A percentile compares a stretch with the other conserved stretches of the same genome.
These are phyloP conservation scores for Nasua narica DNA, from an alignment of 2,797 vertebrate species.

Conservation along the genomic window DNA sequence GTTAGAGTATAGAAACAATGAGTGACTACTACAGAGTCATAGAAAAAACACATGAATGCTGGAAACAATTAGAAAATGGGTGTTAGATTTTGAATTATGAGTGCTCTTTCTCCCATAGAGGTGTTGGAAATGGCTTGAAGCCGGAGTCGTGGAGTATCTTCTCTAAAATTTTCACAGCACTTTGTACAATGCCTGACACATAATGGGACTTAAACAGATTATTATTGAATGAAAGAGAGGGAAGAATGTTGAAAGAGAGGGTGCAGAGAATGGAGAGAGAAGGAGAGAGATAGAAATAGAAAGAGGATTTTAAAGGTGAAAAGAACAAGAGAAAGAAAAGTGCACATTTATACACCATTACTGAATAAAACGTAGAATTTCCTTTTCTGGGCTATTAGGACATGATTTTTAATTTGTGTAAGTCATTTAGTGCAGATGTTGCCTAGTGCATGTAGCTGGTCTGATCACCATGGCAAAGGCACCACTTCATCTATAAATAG, in stretches of 20 bases:
- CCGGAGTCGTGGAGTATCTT: no score
- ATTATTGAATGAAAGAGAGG: not conserved
- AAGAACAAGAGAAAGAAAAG: not conserved
- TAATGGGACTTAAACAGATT: not conserved
- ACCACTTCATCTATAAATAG: slow-evolving; percentile 64
- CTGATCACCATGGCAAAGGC: slow-evolving; percentile 67
- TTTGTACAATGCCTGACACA: not conserved
- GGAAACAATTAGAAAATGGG: not conserved
- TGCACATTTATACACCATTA: not conserved
- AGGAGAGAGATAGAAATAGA: not conserved
- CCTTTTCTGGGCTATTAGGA: not conserved
- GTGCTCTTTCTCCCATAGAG: not conserved
- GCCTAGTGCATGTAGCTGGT: not conserved
- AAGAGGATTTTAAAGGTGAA: not conserved
- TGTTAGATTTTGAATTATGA: not conserved
- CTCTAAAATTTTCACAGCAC: not conserved
- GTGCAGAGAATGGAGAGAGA: not conserved
- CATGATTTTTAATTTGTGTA: slow-evolving; percentile 11
- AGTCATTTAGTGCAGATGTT: slow-evolving; percentile 35
- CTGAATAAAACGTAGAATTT: not conserved
- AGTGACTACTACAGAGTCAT: not conserved
- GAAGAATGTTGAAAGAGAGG: not conserved
- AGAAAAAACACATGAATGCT: not conserved
- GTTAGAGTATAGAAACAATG: not conserved
- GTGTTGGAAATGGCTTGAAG: not conserved